Conservation (phyloP, 35 echinoderm and acorn worm genomes). For the Stichopus chloronotus region DNA sequence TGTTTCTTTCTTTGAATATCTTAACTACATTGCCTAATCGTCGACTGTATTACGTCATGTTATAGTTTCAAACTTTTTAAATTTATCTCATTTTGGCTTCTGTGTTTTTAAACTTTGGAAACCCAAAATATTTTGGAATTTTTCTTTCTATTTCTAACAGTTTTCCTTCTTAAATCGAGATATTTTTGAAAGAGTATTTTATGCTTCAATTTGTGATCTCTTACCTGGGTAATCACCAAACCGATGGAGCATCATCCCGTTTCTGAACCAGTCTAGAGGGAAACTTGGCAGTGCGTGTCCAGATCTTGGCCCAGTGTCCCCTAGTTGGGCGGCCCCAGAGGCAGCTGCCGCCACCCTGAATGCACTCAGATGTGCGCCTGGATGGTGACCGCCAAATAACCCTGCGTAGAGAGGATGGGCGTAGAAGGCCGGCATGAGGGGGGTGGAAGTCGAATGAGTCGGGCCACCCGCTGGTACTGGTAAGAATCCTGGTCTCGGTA, state of each 20-base stretch:
- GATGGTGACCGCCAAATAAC: constrained; percentile 79
- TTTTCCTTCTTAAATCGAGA: no score
- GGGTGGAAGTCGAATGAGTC: constrained; percentile 23
- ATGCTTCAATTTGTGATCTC: neutral
- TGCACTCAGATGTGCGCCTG: constrained; percentile 73
- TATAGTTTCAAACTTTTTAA: no score
- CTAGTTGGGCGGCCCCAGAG: constrained; percentile 49
- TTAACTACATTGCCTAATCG: no score
- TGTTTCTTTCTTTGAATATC: no score
- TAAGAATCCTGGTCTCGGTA: constrained; percentile 84
- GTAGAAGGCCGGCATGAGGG: constrained; percentile 79
- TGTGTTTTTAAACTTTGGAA: no score
- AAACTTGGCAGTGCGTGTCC: constrained; percentile 53
- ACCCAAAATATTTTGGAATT: no score
- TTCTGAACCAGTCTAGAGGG: constrained; percentile 71
- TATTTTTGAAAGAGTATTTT: no score
- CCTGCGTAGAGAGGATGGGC: constrained; percentile 88
- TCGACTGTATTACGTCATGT: no score
- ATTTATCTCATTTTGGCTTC: no score
- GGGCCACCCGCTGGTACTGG: constrained; percentile 58
- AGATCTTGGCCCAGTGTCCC: constrained; percentile 42
- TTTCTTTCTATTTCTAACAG: no score
- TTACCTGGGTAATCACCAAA: constrained; percentile 82
- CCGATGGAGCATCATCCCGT: constrained; percentile 73
- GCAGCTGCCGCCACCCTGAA: constrained; percentile 81